Conservation (phyloP, 2,113 vertebrate species). For the Copsychus sechellarum region DNA sequence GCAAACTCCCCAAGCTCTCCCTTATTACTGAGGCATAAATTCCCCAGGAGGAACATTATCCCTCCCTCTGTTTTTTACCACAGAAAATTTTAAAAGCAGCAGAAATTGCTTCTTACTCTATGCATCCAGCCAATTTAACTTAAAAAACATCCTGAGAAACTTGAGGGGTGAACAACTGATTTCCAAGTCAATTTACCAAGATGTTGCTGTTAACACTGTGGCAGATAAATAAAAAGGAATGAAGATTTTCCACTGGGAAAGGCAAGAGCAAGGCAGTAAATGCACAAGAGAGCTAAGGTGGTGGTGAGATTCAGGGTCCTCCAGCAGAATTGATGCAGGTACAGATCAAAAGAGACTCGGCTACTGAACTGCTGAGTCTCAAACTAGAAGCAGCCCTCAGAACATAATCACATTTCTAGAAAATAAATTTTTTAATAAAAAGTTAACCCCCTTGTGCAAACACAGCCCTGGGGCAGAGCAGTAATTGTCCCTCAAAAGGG, state of each 20-base stretch:
- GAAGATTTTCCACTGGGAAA: not conserved
- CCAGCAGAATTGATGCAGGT: not conserved
- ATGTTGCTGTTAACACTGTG: not conserved
- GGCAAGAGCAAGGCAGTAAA: not conserved
- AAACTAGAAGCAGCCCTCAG: not conserved
- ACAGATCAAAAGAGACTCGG: not conserved
- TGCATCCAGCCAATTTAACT: not conserved
- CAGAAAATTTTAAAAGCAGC: not conserved
- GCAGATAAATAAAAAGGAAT: not conserved
- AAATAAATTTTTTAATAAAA: not conserved
- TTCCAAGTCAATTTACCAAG: not conserved
- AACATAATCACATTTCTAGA: not conserved
- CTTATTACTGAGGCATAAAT: not conserved
- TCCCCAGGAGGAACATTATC: not conserved
- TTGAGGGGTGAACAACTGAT: accelerated
- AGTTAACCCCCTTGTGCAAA: not conserved
- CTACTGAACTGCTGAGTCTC: not conserved
- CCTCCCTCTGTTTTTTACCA: not conserved
- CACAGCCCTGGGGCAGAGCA: not conserved
- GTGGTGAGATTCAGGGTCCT: not conserved
- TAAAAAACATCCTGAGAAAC: not conserved
- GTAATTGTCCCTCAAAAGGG: not conserved
- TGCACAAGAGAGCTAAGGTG: not conserved
- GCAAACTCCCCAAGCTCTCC: not conserved
- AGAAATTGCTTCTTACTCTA: not conserved